phyloP scores from a whole-genome alignment of 2,113 vertebrate species.

The Tiliqua scincoides region DNA sequence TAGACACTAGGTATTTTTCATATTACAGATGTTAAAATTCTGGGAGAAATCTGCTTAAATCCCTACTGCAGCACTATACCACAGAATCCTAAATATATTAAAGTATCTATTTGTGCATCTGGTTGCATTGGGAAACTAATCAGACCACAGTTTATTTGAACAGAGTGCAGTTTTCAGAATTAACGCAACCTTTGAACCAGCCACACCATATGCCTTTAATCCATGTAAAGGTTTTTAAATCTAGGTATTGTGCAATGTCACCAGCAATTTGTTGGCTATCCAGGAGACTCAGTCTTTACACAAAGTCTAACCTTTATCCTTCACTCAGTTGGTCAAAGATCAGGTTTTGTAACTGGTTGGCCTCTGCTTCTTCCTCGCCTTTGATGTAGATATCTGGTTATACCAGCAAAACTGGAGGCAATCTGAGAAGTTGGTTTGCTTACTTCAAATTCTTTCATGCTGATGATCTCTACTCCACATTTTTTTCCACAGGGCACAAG shows the following conservation, averaged over 20 bases:
- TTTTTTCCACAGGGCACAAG: constrained; percentile 81
- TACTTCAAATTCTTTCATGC: constrained; percentile 88
- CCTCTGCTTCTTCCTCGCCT: neutral
- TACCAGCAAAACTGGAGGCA: neutral
- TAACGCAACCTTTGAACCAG: neutral
- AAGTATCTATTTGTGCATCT: neutral
- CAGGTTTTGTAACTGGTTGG: constrained; percentile 13
- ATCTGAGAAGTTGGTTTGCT: constrained; percentile 11
- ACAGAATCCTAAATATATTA: neutral
- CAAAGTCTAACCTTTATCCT: neutral
- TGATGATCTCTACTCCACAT: constrained; percentile 84
- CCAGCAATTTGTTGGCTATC: neutral
- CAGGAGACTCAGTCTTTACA: neutral
- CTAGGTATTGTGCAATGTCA: constrained; percentile 15
- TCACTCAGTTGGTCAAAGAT: constrained; percentile 11
- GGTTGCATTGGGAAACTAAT: neutral
- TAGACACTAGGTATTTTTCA: neutral
- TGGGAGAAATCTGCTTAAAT: neutral
- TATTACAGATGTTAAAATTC: neutral
- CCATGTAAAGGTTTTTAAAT: neutral
- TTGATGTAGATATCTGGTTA: neutral
- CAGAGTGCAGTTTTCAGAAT: neutral
- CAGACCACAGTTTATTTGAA: neutral
- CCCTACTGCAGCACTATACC: neutral
- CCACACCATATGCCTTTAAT: neutral